Base-by-base conservation (phyloP, 64 coral and sea anemone species). In the Astreopora myriophthalma region DNA sequence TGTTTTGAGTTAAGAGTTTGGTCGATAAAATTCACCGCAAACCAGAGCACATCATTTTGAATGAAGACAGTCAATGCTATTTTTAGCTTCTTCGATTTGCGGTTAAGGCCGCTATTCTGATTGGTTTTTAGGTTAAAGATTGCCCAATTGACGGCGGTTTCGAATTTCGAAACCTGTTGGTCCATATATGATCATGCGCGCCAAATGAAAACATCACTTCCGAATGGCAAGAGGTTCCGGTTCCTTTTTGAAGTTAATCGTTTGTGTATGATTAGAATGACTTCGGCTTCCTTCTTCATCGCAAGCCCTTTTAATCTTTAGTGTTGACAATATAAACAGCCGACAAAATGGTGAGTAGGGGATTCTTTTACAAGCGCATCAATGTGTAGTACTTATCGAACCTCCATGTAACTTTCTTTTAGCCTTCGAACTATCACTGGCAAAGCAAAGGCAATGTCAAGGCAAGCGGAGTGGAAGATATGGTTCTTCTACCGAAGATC, bases 401-500 rank as follows among this genome's bases (percentile, higher is more conserved):
- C 14, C 17, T 69, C 22, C 28, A 8, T 75, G 0, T 51, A 39
- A 37, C 57, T 20, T 49, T 24, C 48, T 85, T 65, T 7, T 33
- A 85, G 82, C 90, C 79, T 63, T 86, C 90, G 35, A 85, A 71
- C 34, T 99, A 99, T 80, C 97, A 99, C 66, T 99, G 97, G 97
- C 97, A 99, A 76, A 99, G 97, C 55, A 99, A 99, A 35, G 94
- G 97, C 20, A 93, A 92, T 93, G 88, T 95, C 16, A 99, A 99
- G 68, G 93, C 97, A 23, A 99, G 97, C 90, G 97, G 97, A 2
- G 97, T 99, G 49, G 97, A 99, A 79, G 97, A 99, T 70, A 99
- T 99, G 97, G 94, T 95, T 60, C 91, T 99, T 12, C 78, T 99
- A 35, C 94, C 97, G 5, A 99, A 99, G 78, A 99, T 99, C 37